phyloP scores from a whole-genome alignment of 2,113 vertebrate genomes.

The Oncorhynchus masou region DNA sequence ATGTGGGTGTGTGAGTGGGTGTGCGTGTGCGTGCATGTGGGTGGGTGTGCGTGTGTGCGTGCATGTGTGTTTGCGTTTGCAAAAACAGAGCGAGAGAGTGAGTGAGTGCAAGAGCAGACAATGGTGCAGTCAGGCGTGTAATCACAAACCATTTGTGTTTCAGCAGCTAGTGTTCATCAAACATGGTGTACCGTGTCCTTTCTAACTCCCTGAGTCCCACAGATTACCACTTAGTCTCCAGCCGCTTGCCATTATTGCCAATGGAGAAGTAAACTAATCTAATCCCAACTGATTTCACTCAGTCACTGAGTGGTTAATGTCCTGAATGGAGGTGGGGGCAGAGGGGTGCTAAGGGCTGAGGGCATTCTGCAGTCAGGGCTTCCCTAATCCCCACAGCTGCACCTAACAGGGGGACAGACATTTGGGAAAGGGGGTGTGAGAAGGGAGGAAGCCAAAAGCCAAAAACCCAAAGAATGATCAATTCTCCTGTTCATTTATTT shows the following conservation, averaged over 20 bases:
- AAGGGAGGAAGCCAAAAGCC: background rate
- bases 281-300: constrained; percentile 67
- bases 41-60: background rate
- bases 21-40: background rate
- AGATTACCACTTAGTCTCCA: constrained; percentile 64
- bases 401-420: constrained; percentile 12
- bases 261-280: constrained; percentile 52
- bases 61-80: background rate
- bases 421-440: background rate
- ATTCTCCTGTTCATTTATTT: background rate
- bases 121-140: constrained; percentile 10
- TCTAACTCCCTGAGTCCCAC: constrained; percentile 27
- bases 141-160: constrained; percentile 27
- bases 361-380: background rate
- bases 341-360: constrained; percentile 11
- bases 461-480: too few relatives aligned
- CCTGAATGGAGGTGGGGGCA: constrained; percentile 22
- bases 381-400: constrained; percentile 42
- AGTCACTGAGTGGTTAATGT: constrained; percentile 54
- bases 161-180: constrained; percentile 15
- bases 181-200: constrained; percentile 20
- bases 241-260: constrained; percentile 55
- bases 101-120: background rate
- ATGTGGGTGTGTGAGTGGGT: background rate
- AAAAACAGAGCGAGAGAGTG: background rate